phyloP scores from a whole-genome alignment of 2,888 invertebrate genomes.

The Rhyacophila evoluta region DNA sequence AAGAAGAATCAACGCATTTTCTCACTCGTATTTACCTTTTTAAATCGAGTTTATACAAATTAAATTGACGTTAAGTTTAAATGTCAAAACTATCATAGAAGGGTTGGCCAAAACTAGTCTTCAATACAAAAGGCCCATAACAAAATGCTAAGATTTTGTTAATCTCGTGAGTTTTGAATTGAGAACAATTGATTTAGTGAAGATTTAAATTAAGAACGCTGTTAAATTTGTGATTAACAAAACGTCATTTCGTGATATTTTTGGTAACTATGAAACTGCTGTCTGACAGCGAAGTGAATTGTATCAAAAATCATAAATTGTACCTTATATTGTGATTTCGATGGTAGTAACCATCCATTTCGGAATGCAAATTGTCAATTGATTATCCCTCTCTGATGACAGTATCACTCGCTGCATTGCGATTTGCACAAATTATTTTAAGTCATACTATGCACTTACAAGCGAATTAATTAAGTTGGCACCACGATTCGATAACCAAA shows the following conservation, averaged over 20 bases:
- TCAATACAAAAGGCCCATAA: not conserved
- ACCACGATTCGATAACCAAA: conserved; percentile 49
- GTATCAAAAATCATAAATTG: not conserved
- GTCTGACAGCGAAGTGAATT: not conserved
- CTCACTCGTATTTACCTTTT: not conserved
- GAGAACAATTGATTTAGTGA: not conserved
- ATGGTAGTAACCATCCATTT: conserved; percentile 52
- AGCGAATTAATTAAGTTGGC: conserved; percentile 33
- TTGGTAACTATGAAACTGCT: not conserved
- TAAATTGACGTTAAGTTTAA: not conserved
- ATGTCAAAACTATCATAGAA: not conserved
- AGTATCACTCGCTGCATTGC: conserved; percentile 49
- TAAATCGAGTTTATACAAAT: not conserved
- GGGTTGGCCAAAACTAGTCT: not conserved
- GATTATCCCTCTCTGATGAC: conserved; percentile 36
- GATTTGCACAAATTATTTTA: conserved; percentile 40
- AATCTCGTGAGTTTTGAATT: not conserved
- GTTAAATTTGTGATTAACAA: not conserved
- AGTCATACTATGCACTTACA: conserved; percentile 35
- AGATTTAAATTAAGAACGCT: not conserved
- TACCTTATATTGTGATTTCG: conserved; percentile 49
- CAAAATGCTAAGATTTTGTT: not conserved
- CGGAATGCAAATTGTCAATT: conserved; percentile 40
- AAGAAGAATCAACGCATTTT: not conserved
- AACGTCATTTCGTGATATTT: not conserved